Conservation (phyloP, 2,113 vertebrate species). For the Vireo altiloquus region DNA sequence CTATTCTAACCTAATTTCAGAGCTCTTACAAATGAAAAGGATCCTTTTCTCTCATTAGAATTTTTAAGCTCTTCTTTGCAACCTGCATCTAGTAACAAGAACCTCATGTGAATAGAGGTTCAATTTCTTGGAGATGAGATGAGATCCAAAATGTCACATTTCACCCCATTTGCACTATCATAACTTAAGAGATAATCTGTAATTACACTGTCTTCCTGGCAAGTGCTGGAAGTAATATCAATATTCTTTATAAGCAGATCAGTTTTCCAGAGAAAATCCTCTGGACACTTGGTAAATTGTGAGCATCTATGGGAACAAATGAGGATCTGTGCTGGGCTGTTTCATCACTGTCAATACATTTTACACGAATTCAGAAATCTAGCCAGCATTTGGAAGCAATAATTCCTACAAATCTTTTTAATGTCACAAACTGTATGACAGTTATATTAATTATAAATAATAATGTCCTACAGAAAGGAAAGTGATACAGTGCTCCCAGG, state of each 20-base stretch:
- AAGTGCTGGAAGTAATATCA: background rate
- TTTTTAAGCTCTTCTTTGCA: background rate
- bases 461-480: background rate
- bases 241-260: background rate
- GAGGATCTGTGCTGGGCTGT: background rate
- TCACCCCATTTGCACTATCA: background rate
- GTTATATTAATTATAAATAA: conserved; percentile 50
- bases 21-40: background rate
- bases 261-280: background rate
- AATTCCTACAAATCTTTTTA: background rate
- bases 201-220: background rate
- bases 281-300: background rate
- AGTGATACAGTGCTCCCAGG: background rate
- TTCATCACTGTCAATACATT: background rate
- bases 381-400: background rate
- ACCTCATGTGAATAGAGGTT: background rate
- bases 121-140: background rate
- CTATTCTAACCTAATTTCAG: background rate
- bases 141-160: background rate
- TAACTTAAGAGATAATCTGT: background rate
- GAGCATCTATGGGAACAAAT: background rate
- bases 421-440: conserved; percentile 18
- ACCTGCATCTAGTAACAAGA: background rate
- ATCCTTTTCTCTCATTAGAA: background rate
- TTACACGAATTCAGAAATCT: background rate